Evolutionary conservation across 2,888 invertebrate genomes (phyloP), one percentile per base, ranked within the genome.

Genomic region (Cheilosia variabilis): DNA sequence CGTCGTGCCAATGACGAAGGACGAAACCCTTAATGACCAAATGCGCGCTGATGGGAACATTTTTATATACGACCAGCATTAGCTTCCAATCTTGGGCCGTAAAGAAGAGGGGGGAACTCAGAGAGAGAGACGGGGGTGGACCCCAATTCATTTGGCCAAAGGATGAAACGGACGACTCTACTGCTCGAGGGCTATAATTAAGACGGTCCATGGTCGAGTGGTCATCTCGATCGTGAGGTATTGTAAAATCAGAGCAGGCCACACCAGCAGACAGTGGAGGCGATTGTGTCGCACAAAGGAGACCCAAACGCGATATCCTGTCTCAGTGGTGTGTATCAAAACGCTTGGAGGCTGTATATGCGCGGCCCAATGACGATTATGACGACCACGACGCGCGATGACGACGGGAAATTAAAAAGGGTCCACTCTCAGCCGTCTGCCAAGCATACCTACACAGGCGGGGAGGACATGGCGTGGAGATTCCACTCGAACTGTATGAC

Each of bases 351-450:
- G 80, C 80, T 60, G n/a, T n/a, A 58, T 79, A 60, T 57, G 47
- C 76, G 86, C 79, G 81, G 76, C 84, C 72, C 72, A 73, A 84
- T 80, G 80, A 79, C 62, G 76, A 81, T 87, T 81, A 75, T 81
- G 87, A 77, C 55, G 73, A 69, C 72, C 60, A 75, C 47, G 68
- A 78, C 19, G 78, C 50, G 63, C 50, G 63, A 72, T 55, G 84
- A 87, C 62, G 87, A 88, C 84, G 84, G 87, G 87, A 88, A 81
- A 88, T 88, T 84, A 87, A 88, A 87, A 81, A 86, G 81, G 79
- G 65, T 82, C 83, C 87, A 73, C 87, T 72, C 57, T 63, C 27
- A 6, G 52, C 50, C 22, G 47, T 17, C 58, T 50, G 60, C 27
- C 72, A 57, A 27, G 27, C 7, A 6, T 27, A 27, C 27, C 27